Base-by-base conservation (phyloP, 2,797 vertebrate genomes). In the Rhynchotus rufescens region DNA sequence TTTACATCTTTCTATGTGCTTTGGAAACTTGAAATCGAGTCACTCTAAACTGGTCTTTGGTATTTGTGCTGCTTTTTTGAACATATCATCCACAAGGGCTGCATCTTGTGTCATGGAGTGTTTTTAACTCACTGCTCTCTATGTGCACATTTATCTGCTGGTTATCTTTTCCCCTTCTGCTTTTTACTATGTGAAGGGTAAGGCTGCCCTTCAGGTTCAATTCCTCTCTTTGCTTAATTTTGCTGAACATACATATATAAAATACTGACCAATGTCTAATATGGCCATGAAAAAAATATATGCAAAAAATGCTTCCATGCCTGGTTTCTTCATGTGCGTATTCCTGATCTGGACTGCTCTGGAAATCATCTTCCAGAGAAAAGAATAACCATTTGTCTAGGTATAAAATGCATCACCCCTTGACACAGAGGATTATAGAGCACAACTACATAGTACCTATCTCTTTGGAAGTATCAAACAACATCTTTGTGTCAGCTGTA, bases 401-500 rank as follows among this genome's bases (percentile, higher is more conserved):
- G 52, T 79, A 77, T 47, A 81, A 86, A 81, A 90, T 59, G 68
- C 22, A 90, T 56, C 22, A 88, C 71, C 10, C 47, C 28, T 69
- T 54, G 34, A 92, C 49, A 72, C 4, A 54, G 20, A 66, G 52
- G 49, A 60, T 73, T 90, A 80, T 25, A 30, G 52, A 93, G 64
- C 32, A 75, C 45, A 93, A 32, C 13, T 66, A 84, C 84, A 49
- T 65, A 62, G n/a, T 65, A 69, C 73, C 59, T 81, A 36, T 68
- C 44, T 78, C 26, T 74, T 89, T 85, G 79, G 72, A 95, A 94
- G 60, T 76, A 91, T 61, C 57, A 89, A 91, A 83, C 86, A 7
- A 81, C 68, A 76, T 80, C 80, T 67, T 52, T 36, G 12, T 44
- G 79, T 84, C 40, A 90, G 47, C 92, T 94, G 84, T 77, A 93